phyloP scores from a whole-genome alignment of 2,797 vertebrate genomes.

The Parauchenoglanis ngamensis region DNA sequence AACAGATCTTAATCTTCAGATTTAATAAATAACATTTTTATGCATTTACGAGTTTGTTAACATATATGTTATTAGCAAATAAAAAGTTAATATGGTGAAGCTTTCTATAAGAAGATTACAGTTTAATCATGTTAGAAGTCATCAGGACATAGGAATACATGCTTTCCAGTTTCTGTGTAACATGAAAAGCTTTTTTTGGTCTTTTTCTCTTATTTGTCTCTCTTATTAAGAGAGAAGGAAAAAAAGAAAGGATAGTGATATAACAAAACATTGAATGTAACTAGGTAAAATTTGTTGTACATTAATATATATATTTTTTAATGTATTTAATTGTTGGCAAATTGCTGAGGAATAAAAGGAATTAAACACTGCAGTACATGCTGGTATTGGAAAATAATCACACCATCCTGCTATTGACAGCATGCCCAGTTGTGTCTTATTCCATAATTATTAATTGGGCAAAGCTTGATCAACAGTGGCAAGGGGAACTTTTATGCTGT shows the following conservation, averaged over 20 bases:
- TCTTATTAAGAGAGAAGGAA: not conserved
- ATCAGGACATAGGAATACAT: not conserved
- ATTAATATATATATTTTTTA: not conserved
- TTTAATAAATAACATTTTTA: not conserved
- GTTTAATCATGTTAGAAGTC: not conserved
- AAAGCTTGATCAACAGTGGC: conserved; percentile 32
- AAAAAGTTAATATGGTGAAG: not conserved
- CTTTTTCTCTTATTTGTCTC: not conserved
- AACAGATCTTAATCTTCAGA: too few relatives aligned
- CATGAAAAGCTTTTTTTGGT: not conserved
- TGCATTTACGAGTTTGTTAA: not conserved
- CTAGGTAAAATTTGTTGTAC: not conserved
- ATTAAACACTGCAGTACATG: not conserved
- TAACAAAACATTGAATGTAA: not conserved
- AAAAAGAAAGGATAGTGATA: not conserved
- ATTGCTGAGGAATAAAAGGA: not conserved
- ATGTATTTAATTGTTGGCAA: not conserved
- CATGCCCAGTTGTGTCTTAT: conserved; percentile 2
- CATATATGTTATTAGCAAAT: not conserved
- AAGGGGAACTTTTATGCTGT: not conserved
- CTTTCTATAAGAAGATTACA: not conserved
- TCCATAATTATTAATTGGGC: not conserved
- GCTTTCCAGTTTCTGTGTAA: not conserved
- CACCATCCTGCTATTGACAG: not conserved
- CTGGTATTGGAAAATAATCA: not conserved